phyloP scores from a whole-genome alignment of 2,888 invertebrate genomes.

The Hydrotaea diabolus region DNA sequence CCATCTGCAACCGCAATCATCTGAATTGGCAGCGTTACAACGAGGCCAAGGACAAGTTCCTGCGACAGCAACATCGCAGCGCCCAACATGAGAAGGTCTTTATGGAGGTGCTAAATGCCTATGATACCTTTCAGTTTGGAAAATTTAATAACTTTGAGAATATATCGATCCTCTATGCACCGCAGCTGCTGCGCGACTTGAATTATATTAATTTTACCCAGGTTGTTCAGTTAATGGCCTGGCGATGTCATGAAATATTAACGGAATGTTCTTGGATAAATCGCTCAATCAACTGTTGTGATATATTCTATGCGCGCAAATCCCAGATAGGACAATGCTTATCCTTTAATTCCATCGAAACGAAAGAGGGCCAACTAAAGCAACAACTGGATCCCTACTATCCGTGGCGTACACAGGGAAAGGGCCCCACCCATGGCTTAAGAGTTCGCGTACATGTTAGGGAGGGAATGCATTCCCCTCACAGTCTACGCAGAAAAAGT shows the following conservation, averaged over 20 bases:
- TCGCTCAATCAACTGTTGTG: slow-evolving; percentile 79
- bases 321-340: slow-evolving; percentile 80
- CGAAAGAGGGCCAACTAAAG: slow-evolving; percentile 66
- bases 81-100: slow-evolving; percentile 69
- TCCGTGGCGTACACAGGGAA: slow-evolving; percentile 68
- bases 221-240: slow-evolving; percentile 75
- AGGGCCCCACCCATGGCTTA: slow-evolving; percentile 71
- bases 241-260: slow-evolving; percentile 80
- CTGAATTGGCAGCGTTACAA: slow-evolving; percentile 77
- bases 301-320: slow-evolving; percentile 80
- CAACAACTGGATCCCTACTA: slow-evolving; percentile 63
- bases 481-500: slow-evolving; percentile 65
- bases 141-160: slow-evolving; percentile 71
- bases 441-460: slow-evolving; percentile 69
- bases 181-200: neutral
- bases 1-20: slow-evolving; percentile 78
- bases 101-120: slow-evolving; percentile 70
- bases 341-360: slow-evolving; percentile 80
- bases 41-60: slow-evolving; percentile 70
- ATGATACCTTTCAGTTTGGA: slow-evolving; percentile 74
- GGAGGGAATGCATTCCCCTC: slow-evolving; percentile 71
- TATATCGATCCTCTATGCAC: slow-evolving; percentile 26
- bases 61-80: slow-evolving; percentile 67
- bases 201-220: slow-evolving; percentile 73
- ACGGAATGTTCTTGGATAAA: slow-evolving; percentile 80